Evolutionary conservation across 2,888 invertebrate genomes (phyloP), one percentile per base, ranked within the genome.

Genomic region (Hemithea aestivaria): DNA sequence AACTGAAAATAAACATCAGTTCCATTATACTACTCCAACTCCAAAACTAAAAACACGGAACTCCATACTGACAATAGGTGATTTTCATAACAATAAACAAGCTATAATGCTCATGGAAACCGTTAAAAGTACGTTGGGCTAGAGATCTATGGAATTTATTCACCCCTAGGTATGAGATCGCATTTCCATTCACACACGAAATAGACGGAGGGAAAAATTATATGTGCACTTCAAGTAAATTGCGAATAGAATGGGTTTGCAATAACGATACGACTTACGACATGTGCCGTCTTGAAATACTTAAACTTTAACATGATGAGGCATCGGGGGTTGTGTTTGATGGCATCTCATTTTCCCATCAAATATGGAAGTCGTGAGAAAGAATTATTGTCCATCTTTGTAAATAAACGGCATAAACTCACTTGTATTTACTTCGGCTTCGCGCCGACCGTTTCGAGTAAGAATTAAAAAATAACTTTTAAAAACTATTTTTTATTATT

Each of bases 101-200:
- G 44, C 59, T 66, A 66, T 60, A 67, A 62, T 56, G 62, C 59
- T 62, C 60, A 61, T 39, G 36, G 49, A 57, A 62, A 66, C 73
- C 73, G 73, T 73, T 73, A 72, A 71, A 70, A 69, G 66, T 72
- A 68, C 71, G 70, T 70, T 72, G 65, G 65, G 63, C 58, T 53
- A 53, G 53, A 64, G 62, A 70, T 62, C 55, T 66, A 64, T 59
- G 66, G 69, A 69, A 73, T 72, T 70, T 73, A 73, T 73, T 69
- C 73, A 73, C 73, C 73, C 73, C 60, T 63, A 44, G 48, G 51
- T 52, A 43, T 27, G 43, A 57, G 66, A 63, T 66, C 68, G 62
- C 65, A 56, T 72, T 68, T 66, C 73, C 66, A 68, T 68, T 66
- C 58, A 53, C 62, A 50, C 56, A 58, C 60, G 59, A 44, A 53